Base-by-base conservation (phyloP, 2,113 vertebrate genomes). In the Platanista minor region DNA sequence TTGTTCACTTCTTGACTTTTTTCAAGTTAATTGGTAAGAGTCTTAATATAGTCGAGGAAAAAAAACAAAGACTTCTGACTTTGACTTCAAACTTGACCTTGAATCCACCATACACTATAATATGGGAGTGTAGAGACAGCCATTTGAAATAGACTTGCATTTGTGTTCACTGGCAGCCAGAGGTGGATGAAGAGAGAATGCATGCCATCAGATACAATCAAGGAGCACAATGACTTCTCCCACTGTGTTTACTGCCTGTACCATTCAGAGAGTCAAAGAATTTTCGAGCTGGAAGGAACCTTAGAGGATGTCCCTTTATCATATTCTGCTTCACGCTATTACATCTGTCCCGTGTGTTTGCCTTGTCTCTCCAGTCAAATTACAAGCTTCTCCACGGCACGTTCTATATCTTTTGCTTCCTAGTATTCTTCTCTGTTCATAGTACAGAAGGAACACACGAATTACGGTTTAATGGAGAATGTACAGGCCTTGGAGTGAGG, bases 1-100 rank as follows among this genome's bases (percentile, higher is more conserved):
- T 54, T 93, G 67, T 94, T 96, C 95, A 93, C 64, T 91, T 96
- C 77, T 67, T 96, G 80, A 97, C 84, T 95, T 94, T 77, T 93
- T 87, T 92, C 52, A 87, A 69, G 66, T 81, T 96, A 87, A 97
- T 90, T 95, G 91, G 87, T 82, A 66, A 87, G 43, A 82, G 61
- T 74, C 77, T 90, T 88, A 84, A 90, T 87, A 84, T 10, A 90
- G 57, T 41, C 64, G 33, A 31, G 12, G 54, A 33, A 72, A 74
- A 77, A 72, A 90, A 81, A 25, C 49, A 67, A 95, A 72, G 64
- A 77, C 62, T 59, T 95, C 69, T 91, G 87, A 90, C n/a, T 90
- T 93, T 66, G 64, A 75, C 71, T 94, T 96, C 43, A 41, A 36
- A 78, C 41, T 75, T 95, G 95, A 96, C 96, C 84, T 96, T 97